Evolutionary conservation across 2,113 vertebrate species (phyloP).

Genomic region (Catharus fuscescens): DNA sequence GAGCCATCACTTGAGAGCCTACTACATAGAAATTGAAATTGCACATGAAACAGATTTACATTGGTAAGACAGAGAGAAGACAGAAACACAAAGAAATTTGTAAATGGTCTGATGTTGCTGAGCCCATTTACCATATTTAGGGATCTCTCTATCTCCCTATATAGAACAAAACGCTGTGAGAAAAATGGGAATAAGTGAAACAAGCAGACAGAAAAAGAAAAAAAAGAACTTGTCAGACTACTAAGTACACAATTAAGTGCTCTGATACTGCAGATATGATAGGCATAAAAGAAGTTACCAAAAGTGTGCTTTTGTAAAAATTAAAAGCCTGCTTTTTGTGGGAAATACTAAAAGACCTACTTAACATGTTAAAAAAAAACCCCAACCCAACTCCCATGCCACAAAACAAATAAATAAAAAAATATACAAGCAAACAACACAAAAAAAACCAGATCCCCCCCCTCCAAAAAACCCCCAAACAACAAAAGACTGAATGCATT

Average conservation of each 20-base stretch:
- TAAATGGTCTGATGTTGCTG: neutral
- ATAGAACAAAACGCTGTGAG: neutral
- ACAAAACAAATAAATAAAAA: too few species aligned
- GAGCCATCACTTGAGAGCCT: neutral
- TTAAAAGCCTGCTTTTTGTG: neutral
- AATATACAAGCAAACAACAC: neutral
- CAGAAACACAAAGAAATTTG: neutral
- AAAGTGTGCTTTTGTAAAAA: neutral
- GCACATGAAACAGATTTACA: fast-evolving
- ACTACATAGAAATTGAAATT: neutral
- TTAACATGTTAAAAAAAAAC: neutral
- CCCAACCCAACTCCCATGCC: too few species aligned
- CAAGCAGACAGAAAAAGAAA: neutral
- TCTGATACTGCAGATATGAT: neutral
- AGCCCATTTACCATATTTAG: neutral
- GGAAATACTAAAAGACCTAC: neutral
- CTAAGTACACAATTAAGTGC: neutral
- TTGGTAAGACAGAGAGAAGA: neutral
- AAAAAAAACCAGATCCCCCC: too few species aligned
- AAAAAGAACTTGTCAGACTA: neutral
- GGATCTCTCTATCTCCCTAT: neutral
- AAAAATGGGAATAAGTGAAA: neutral
- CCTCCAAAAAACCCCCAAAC: neutral
- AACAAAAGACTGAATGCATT: neutral
- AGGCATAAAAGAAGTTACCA: neutral